Conservation (phyloP, 2,888 invertebrate genomes). For the Caenorhabditis virilis region DNA sequence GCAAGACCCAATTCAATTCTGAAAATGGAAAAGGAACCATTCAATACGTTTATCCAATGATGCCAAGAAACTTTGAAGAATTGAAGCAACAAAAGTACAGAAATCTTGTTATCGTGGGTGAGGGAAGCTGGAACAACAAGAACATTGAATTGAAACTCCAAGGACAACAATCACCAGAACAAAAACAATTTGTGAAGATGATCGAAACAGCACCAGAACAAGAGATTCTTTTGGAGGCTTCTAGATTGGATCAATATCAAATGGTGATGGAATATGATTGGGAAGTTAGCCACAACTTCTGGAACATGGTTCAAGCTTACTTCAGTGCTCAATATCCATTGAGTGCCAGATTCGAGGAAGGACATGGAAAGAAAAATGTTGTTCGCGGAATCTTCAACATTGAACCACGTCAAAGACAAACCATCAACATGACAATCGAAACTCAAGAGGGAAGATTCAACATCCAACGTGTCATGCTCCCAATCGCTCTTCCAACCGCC, state of each 20-base stretch:
- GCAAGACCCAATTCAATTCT: conserved; percentile 36
- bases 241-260: conserved; percentile 49
- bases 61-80: conserved; percentile 30
- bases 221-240: conserved; percentile 41
- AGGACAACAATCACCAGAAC: conserved; percentile 41
- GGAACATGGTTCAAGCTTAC: conserved; percentile 27
- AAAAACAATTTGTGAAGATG: conserved; percentile 46
- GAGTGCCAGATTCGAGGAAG: conserved; percentile 21
- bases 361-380: conserved; percentile 21
- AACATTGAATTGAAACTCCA: conserved; percentile 36
- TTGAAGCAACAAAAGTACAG: conserved; percentile 44
- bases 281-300: conserved; percentile 13
- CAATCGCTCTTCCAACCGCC: conserved; percentile 39
- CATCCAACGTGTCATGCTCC: conserved; percentile 29
- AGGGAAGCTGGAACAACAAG: conserved; percentile 36
- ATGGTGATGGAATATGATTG: conserved; percentile 41
- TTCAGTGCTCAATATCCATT: conserved; percentile 27
- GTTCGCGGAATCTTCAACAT: conserved; percentile 43
- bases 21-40: conserved; percentile 28
- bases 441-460: conserved; percentile 31
- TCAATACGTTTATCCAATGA: conserved; percentile 40
- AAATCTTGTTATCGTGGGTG: conserved; percentile 31
- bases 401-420: conserved; percentile 38
- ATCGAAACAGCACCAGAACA: conserved; percentile 40
- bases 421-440: conserved; percentile 41